These are phyloP conservation scores for Bombus ignitus DNA, from an alignment of 1,140 invertebrate species.

Conservation along the genomic window DNA sequence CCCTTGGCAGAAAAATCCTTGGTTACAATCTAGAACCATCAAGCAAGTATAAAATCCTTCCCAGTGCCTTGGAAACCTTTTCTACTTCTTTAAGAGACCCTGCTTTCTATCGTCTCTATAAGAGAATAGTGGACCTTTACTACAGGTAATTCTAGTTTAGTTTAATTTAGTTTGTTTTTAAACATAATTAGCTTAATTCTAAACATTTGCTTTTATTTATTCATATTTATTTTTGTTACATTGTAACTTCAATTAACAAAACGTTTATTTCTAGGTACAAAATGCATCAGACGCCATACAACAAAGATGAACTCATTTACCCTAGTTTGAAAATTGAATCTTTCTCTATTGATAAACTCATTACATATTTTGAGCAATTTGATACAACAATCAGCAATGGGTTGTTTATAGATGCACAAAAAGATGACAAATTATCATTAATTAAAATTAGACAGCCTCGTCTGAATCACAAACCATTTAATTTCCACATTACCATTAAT, in stretches of 20 bases:
- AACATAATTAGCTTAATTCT: not conserved
- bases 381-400: constrained; percentile 87
- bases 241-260: not conserved
- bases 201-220: not conserved
- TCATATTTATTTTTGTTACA: not conserved
- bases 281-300: constrained; percentile 84
- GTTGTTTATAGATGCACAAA: constrained; percentile 77
- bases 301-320: constrained; percentile 84
- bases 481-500: constrained; percentile 84
- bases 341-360: constrained; percentile 85
- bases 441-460: constrained; percentile 77
- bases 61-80: constrained; percentile 83
- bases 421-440: constrained; percentile 60
- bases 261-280: constrained; percentile 70
- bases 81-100: constrained; percentile 86
- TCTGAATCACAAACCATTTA: constrained; percentile 86
- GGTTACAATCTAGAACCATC: constrained; percentile 81
- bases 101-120: constrained; percentile 86
- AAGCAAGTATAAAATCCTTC: constrained; percentile 81
- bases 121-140: constrained; percentile 83
- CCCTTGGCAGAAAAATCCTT: constrained; percentile 77
- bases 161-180: too few species aligned
- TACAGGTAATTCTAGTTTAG: constrained; percentile 58
- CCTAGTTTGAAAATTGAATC: constrained; percentile 86
- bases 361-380: constrained; percentile 89